phyloP scores from a whole-genome alignment of 2,113 vertebrate genomes.

The Mus musculus region DNA sequence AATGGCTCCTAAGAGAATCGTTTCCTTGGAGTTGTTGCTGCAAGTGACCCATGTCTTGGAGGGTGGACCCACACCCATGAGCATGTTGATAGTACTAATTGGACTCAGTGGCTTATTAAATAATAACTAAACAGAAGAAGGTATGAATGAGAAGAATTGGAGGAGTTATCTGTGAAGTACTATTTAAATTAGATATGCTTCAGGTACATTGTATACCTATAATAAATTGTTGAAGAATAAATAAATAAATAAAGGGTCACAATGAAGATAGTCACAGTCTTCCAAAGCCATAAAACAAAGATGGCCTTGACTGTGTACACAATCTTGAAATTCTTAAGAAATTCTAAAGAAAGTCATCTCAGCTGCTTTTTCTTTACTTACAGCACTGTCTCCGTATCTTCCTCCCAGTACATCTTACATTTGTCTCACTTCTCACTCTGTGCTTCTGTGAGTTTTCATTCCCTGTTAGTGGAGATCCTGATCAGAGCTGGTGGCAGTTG shows the following conservation, averaged over 20 bases:
- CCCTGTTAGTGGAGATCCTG: constrained; percentile 51
- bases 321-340: constrained; percentile 14
- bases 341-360: not conserved
- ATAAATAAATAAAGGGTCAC: not conserved
- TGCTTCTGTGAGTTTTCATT: not conserved
- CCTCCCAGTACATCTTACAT: constrained; percentile 45
- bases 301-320: not conserved
- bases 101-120: not conserved
- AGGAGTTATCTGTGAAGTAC: not conserved
- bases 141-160: not conserved
- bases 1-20: not conserved
- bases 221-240: not conserved
- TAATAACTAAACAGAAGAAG: not conserved
- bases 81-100: not conserved
- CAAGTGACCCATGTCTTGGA: not conserved
- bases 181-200: not conserved
- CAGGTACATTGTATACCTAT: not conserved
- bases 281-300: constrained; percentile 59
- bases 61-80: not conserved
- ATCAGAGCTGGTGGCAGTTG: constrained; percentile 1
- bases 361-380: not conserved
- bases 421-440: constrained; percentile 50
- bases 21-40: not conserved
- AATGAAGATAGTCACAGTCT: constrained; percentile 63
- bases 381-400: not conserved